Percentiles rank a stretch among this genome's conserved stretches.
Evolutionary conservation across 2,888 invertebrate species (phyloP).

Genomic region (Scotopteryx bipunctaria): DNA sequence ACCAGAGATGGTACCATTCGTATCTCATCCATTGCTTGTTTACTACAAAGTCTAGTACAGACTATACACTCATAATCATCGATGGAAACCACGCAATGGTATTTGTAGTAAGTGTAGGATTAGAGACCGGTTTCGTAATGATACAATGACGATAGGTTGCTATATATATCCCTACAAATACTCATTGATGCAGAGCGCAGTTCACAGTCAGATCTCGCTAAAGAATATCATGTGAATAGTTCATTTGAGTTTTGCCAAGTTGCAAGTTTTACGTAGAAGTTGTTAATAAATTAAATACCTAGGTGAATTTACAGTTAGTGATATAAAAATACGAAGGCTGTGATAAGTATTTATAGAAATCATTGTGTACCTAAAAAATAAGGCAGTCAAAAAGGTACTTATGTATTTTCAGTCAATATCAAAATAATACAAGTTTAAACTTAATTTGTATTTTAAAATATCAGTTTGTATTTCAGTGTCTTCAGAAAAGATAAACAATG

Average conservation of each 20-base stretch:
- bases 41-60: not conserved
- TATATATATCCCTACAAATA: not conserved
- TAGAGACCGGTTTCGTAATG: too few species aligned
- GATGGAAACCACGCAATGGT: not conserved
- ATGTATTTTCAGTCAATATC: too few species aligned
- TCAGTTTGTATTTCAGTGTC: not conserved
- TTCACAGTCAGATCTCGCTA: not conserved
- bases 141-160: not conserved
- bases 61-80: not conserved
- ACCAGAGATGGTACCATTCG: not conserved
- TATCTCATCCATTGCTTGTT: not conserved
- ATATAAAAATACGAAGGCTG: too few species aligned
- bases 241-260: not conserved
- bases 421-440: too few species aligned
- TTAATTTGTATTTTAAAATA: too few species aligned
- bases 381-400: too few species aligned
- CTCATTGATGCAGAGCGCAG: not conserved
- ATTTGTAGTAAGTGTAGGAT: not conserved
- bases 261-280: not conserved
- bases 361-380: too few species aligned
- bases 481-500: conserved; percentile 28
- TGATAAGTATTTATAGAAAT: too few species aligned
- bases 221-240: not conserved
- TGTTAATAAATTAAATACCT: not conserved
- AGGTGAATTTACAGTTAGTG: too few species aligned